Percentiles rank a stretch among this genome's conserved stretches.
Evolutionary conservation across 2,113 vertebrate species (phyloP).

Genomic region (Pagrus major): DNA sequence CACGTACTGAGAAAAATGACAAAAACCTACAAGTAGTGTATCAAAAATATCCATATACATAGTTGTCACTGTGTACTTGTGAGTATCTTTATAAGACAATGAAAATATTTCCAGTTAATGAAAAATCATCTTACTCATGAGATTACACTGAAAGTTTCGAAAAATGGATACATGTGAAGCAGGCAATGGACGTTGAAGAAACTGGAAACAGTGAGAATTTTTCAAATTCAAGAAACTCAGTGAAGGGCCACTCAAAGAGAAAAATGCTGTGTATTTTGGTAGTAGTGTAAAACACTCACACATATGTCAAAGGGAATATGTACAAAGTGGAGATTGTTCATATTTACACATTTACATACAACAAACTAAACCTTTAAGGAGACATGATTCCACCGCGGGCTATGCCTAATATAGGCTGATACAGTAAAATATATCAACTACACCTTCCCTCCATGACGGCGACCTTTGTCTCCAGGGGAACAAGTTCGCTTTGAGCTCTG

Average conservation of each 20-base stretch:
- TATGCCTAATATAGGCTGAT: constrained; percentile 82
- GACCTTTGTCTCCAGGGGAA: constrained; percentile 60
- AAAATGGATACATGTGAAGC: constrained; percentile 41
- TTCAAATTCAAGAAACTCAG: constrained; percentile 20
- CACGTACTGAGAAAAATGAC: constrained; percentile 28
- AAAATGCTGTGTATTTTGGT: constrained; percentile 60
- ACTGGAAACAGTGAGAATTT: constrained; percentile 25
- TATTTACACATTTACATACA: constrained; percentile 79
- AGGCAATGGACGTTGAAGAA: constrained; percentile 34
- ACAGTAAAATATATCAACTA: constrained; percentile 60
- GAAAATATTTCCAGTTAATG: constrained; percentile 45
- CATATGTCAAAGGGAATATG: constrained; percentile 69
- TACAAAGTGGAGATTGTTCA: constrained; percentile 71
- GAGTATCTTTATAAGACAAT: constrained; percentile 46
- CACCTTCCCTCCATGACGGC: constrained; percentile 51
- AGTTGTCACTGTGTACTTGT: constrained; percentile 48
- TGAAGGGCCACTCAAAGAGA: constrained; percentile 27
- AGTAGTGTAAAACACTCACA: constrained; percentile 73
- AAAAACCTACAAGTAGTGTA: constrained; percentile 46
- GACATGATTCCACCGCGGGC: constrained; percentile 60
- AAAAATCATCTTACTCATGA: constrained; percentile 31
- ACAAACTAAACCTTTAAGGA: constrained; percentile 68
- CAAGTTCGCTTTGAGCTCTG: constrained; percentile 40
- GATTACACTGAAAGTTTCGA: constrained; percentile 24
- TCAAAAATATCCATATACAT: constrained; percentile 76